These are phyloP conservation scores for Dasysyrphus albostriatus DNA, from an alignment of 2,888 invertebrate species.

Conservation along the genomic window DNA sequence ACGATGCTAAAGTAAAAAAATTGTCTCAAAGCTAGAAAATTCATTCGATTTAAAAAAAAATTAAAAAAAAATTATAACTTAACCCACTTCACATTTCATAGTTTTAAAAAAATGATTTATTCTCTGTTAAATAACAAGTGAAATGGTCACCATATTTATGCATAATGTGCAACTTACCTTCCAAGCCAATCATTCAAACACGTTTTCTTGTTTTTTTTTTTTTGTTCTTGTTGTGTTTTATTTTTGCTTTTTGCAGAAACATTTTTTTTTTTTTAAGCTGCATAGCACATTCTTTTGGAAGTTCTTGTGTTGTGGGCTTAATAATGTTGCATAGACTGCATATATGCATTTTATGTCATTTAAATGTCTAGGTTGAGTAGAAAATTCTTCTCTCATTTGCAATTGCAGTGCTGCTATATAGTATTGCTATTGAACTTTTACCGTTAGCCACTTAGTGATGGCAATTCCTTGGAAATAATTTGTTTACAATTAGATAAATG, in stretches of 20 bases:
- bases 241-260: constrained; percentile 15
- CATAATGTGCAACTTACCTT: constrained; percentile 33
- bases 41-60: no score
- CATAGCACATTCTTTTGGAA: constrained; percentile 56
- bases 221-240: background rate
- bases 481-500: background rate
- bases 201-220: constrained; percentile 13
- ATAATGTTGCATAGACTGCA: constrained; percentile 29
- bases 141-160: constrained; percentile 26
- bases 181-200: constrained; percentile 56
- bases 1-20: no score
- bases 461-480: constrained; percentile 17
- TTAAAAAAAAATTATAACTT: no score
- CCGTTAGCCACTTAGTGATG: constrained; percentile 63
- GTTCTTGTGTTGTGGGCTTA: constrained; percentile 44
- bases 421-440: constrained; percentile 55
- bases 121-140: no score
- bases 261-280: constrained; percentile 26
- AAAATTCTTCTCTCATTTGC: constrained; percentile 59
- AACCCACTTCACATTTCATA: no score
- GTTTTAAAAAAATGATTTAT: no score
- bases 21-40: no score
- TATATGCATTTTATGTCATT: constrained; percentile 57
- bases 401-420: constrained; percentile 25
- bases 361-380: constrained; percentile 69